Base-by-base conservation (phyloP, 2,888 invertebrate species). In the Pocota personata region DNA sequence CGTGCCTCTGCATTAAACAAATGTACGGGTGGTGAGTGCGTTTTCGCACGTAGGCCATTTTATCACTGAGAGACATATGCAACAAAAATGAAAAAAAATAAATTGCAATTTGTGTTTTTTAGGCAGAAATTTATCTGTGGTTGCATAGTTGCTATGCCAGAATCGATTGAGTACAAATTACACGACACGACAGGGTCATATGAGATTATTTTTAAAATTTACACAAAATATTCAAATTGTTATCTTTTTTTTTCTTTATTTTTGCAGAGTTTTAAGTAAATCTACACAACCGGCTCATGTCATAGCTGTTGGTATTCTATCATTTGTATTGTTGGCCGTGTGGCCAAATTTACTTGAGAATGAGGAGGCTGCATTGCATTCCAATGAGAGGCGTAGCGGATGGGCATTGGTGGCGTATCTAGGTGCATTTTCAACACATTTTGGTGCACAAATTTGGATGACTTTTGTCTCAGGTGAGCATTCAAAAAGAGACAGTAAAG, bases 381-480 rank as follows among this genome's bases (percentile, higher is more conserved):
- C 87, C 73, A 82, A 82, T 46, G 50, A 86, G 24, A 58, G 37
- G 60, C 69, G 88, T 48, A 87, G 88, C 66, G 82, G 78, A 64
- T 52, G 82, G 88, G 93, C 88, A 88, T 93, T 94, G 58, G 94
- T 97, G 76, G 92, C 96, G 24, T 97, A 97, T 92, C 93, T 98
- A 35, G 94, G 94, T 0, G 95, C 96, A 7, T 96, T 97, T 88
- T 95, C 96, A 87, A 95, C 95, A 75, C 97, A 97, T 91, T 95
- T 97, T 88, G 98, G 98, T 35, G 94, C 97, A 19, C 97, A 98
- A 93, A 94, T 97, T 88, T 98, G 98, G 98, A 98, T 98, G 97
- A 97, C 97, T 10, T 96, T 98, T 90, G 94, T 98, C 37, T 97
- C 97, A 90, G 97, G 97, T 97, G 92, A 89, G 89, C 75, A 77